Percentiles rank a stretch among this genome's conserved stretches.
These are phyloP conservation scores for Pristiophorus japonicus DNA, from an alignment of 2,113 vertebrate genomes.

Conservation along the genomic window DNA sequence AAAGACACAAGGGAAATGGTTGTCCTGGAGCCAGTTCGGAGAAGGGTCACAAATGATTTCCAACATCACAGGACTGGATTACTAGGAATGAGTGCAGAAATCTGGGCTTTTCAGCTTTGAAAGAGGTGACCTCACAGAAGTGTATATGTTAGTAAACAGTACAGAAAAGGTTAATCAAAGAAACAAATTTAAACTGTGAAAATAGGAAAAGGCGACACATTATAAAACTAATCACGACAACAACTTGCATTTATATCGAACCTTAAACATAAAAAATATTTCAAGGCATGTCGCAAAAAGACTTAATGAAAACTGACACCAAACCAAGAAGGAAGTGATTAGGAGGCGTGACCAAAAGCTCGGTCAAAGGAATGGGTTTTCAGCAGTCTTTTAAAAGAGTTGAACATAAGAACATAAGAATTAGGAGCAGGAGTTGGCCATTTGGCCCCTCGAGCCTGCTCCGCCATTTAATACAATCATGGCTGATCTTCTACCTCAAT, in stretches of 20 bases:
- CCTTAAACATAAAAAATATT: neutral
- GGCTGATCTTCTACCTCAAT: too few species aligned
- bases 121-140: neutral
- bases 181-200: neutral
- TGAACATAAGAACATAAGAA: too few species aligned
- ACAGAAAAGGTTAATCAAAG: neutral
- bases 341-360: too few species aligned
- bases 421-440: too few species aligned
- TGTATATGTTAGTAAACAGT: neutral
- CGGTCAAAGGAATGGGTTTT: too few species aligned
- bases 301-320: too few species aligned
- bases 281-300: too few species aligned
- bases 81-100: neutral
- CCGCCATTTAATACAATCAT: too few species aligned
- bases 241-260: neutral
- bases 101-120: neutral
- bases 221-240: neutral
- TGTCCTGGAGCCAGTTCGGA: neutral
- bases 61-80: neutral
- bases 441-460: too few species aligned
- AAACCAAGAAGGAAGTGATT: too few species aligned
- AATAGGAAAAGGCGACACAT: neutral
- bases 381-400: too few species aligned
- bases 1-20: neutral
- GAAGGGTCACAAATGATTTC: neutral